phyloP scores from a whole-genome alignment of 2,888 invertebrate genomes.

The Apeira syringaria region DNA sequence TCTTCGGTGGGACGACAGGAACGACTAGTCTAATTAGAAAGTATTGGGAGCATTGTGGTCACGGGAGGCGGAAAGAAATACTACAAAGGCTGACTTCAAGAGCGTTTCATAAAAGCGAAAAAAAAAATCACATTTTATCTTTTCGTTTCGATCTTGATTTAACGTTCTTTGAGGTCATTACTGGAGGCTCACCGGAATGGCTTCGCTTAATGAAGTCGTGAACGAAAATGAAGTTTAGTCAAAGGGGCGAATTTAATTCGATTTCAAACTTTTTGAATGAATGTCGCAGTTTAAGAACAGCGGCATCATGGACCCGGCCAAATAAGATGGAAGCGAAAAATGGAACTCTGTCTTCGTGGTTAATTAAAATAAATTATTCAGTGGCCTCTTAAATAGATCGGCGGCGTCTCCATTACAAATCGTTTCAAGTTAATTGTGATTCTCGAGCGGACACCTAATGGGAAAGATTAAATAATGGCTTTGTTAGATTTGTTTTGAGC shows the following conservation, averaged over 20 bases:
- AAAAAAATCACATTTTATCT: slow-evolving; percentile 75
- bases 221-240: slow-evolving; percentile 81
- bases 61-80: slow-evolving; percentile 41
- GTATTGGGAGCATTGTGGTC: slow-evolving; percentile 40
- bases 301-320: slow-evolving; percentile 60
- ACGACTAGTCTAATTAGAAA: slow-evolving; percentile 44
- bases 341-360: slow-evolving; percentile 63
- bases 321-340: slow-evolving; percentile 71
- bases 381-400: slow-evolving; percentile 64
- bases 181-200: slow-evolving; percentile 79
- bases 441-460: slow-evolving; percentile 45
- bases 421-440: slow-evolving; percentile 53
- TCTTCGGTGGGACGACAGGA: slow-evolving; percentile 31
- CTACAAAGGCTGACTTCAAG: slow-evolving; percentile 60
- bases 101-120: slow-evolving; percentile 72
- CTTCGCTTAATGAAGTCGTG: slow-evolving; percentile 80
- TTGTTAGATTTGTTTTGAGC: slow-evolving; percentile 29
- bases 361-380: slow-evolving; percentile 78
- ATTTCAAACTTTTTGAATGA: slow-evolving; percentile 80
- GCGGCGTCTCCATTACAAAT: slow-evolving; percentile 61
- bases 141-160: slow-evolving; percentile 77
- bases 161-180: slow-evolving; percentile 80
- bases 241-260: slow-evolving; percentile 82
- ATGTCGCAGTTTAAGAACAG: slow-evolving; percentile 68
- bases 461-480: slow-evolving; percentile 43